Evolutionary conservation across 2,113 vertebrate genomes (phyloP).

Genomic region (Setophaga petechia): DNA sequence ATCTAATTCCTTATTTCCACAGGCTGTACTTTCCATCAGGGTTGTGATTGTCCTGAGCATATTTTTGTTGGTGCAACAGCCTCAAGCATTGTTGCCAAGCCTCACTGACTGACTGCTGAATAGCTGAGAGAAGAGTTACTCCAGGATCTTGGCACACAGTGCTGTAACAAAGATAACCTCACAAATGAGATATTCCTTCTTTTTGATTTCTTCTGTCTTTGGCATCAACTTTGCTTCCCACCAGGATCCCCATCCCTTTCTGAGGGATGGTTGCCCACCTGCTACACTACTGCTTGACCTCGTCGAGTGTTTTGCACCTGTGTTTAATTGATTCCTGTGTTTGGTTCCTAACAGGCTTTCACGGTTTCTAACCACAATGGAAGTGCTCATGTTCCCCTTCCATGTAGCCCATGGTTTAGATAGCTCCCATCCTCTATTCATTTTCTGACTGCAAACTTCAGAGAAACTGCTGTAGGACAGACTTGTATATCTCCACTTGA

Average conservation of each 20-base stretch:
- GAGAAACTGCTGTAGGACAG: neutral
- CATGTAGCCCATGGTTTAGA: neutral
- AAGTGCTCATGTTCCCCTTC: neutral
- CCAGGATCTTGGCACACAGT: neutral
- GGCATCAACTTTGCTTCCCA: neutral
- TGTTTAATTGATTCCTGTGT: neutral
- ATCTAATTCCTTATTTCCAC: neutral
- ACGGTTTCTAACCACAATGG: neutral
- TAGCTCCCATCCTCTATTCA: neutral
- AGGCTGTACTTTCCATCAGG: neutral
- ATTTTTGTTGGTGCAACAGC: neutral
- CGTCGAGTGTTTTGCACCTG: neutral
- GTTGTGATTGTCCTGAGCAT: neutral
- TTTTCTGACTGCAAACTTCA: neutral
- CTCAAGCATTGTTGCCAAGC: neutral
- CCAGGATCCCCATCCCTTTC: neutral
- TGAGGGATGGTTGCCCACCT: rapidly evolving
- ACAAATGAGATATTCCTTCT: neutral
- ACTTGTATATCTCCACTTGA: neutral
- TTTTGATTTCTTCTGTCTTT: neutral
- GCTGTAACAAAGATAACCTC: neutral
- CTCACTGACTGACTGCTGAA: neutral
- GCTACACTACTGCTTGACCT: neutral
- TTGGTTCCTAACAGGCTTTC: neutral
- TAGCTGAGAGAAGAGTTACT: neutral